Evolutionary conservation across 2,888 invertebrate species (phyloP).

Genomic region (Phoenoteleia sp.): DNA sequence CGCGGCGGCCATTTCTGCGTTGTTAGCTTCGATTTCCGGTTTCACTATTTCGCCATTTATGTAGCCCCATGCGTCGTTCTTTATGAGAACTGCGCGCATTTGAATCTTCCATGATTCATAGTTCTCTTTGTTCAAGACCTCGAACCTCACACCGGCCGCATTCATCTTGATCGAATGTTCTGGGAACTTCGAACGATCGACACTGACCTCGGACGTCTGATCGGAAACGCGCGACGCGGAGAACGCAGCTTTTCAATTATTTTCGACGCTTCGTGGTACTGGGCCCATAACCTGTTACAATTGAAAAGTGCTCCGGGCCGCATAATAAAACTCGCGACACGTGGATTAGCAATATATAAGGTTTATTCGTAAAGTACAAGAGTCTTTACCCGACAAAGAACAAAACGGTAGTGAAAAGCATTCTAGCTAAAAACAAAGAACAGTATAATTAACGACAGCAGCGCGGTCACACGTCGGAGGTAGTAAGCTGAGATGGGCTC

Average conservation of each 20-base stretch:
- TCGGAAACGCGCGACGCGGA: background rate
- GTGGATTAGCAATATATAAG: too few species aligned
- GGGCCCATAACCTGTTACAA: background rate
- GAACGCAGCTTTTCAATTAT: too few species aligned
- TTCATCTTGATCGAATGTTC: background rate
- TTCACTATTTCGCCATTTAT: background rate
- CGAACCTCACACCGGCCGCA: background rate
- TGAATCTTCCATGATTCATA: background rate
- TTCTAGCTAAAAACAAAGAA: too few species aligned
- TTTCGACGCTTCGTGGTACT: background rate
- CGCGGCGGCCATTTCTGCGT: background rate
- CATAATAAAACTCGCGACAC: background rate
- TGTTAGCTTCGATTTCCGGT: background rate
- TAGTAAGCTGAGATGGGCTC: too few species aligned
- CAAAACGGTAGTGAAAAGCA: too few species aligned
- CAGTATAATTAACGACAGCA: too few species aligned
- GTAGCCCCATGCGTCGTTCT: background rate
- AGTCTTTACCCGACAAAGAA: too few species aligned
- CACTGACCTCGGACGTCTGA: background rate
- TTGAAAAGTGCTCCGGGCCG: background rate
- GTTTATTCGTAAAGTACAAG: too few species aligned
- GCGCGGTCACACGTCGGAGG: too few species aligned
- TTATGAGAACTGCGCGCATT: background rate
- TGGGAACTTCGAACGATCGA: background rate
- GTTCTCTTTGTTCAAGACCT: background rate